Conservation (phyloP, 2,113 vertebrate genomes). For the Boulengeromyrus knoepffleri region DNA sequence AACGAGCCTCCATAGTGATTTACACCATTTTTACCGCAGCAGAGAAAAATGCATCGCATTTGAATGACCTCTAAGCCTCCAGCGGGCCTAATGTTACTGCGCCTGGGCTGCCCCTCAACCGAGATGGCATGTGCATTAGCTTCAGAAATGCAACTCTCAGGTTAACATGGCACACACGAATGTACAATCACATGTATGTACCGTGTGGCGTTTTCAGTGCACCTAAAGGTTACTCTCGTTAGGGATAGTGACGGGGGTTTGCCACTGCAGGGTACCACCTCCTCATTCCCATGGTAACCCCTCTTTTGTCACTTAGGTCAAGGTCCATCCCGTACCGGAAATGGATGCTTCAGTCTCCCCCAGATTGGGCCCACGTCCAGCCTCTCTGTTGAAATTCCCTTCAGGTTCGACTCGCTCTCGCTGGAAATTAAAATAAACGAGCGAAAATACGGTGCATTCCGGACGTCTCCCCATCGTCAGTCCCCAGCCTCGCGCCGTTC, state of each 20-base stretch:
- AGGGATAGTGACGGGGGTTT: neutral
- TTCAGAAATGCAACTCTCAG: neutral
- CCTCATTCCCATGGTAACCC: neutral
- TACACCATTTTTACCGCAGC: neutral
- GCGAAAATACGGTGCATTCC: conserved; percentile 47
- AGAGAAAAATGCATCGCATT: neutral
- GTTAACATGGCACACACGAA: neutral
- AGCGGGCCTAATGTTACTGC: neutral
- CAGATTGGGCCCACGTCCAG: conserved; percentile 43
- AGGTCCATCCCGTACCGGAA: conserved; percentile 54
- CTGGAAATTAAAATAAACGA: conserved; percentile 10
- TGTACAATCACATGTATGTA: neutral
- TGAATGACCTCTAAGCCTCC: neutral
- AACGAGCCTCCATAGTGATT: neutral
- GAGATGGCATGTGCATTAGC: neutral
- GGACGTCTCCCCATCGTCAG: conserved; percentile 52
- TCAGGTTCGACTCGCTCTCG: conserved; percentile 34
- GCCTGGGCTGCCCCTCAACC: neutral
- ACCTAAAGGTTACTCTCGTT: neutral
- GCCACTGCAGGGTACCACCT: no score
- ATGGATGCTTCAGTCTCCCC: conserved; percentile 59
- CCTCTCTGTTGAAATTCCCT: conserved; percentile 55
- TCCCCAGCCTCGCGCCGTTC: conserved; percentile 51
- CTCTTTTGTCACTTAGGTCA: conserved; percentile 33
- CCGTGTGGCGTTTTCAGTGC: neutral